Conservation (phyloP, 1,140 invertebrate genomes). For the Acromyrmex heyeri region DNA sequence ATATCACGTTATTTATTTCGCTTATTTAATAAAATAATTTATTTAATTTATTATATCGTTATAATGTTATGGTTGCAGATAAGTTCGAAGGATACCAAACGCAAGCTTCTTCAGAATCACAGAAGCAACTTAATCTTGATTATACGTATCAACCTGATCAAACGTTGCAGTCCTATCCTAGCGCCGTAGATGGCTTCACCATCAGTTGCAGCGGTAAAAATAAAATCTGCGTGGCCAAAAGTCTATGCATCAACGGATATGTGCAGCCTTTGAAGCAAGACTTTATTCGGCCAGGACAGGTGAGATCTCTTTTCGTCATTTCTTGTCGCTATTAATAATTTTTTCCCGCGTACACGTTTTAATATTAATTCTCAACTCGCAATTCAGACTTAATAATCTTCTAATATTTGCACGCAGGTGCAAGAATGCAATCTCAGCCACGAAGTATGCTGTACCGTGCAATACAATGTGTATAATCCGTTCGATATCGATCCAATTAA, state of each 20-base stretch:
- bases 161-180: slow-evolving; percentile 13
- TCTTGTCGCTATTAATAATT: not conserved
- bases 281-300: slow-evolving; percentile 32
- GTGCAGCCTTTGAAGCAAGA: slow-evolving; percentile 27
- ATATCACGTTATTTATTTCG: not conserved
- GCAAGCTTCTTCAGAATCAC: not conserved
- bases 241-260: slow-evolving; percentile 64
- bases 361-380: not conserved
- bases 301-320: slow-evolving; percentile 19
- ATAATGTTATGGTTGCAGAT: not conserved
- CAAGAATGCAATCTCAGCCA: slow-evolving; percentile 77
- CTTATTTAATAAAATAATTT: too few species aligned
- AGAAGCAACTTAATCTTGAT: slow-evolving; percentile 27
- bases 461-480: slow-evolving; percentile 21
- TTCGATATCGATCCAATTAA: slow-evolving; percentile 54
- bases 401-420: slow-evolving; percentile 61
- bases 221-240: slow-evolving; percentile 53
- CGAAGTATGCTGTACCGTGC: slow-evolving; percentile 83
- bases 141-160: slow-evolving; percentile 38
- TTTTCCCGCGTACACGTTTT: not conserved
- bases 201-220: slow-evolving; percentile 65
- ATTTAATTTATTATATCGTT: not conserved
- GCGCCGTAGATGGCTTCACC: slow-evolving; percentile 33
- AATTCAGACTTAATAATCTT: slow-evolving; percentile 10
- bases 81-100: slow-evolving; percentile 27